Percentiles rank a stretch among this genome's conserved stretches.
Conservation (phyloP, 2,797 vertebrate species). For the Xyrichtys novacula region DNA sequence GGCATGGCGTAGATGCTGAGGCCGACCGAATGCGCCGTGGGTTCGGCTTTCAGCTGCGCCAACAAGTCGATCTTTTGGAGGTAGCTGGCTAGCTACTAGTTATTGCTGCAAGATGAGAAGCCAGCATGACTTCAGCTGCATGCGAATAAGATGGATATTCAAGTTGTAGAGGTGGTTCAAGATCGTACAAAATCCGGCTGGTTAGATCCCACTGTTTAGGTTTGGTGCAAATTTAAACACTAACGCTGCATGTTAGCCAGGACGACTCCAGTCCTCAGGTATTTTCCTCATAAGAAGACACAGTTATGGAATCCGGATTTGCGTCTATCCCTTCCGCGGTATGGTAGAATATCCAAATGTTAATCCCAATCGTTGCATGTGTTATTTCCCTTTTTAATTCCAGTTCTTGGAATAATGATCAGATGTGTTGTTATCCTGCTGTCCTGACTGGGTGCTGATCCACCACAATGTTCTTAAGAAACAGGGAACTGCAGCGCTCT, state of each 20-base stretch:
- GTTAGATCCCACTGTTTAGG: conserved; percentile 24
- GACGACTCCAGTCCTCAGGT: conserved; percentile 50
- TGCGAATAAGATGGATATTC: neutral
- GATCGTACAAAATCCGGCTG: neutral
- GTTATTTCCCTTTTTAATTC: neutral
- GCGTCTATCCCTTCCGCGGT: neutral
- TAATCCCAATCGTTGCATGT: neutral
- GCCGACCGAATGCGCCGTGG: conserved; percentile 28
- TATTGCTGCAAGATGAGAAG: conserved; percentile 14
- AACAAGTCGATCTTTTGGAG: conserved; percentile 2
- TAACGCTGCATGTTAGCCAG: conserved; percentile 55
- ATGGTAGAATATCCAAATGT: neutral
- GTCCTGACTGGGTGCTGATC: conserved; percentile 56
- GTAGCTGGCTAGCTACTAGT: conserved; percentile 44
- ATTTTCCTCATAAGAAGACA: conserved; percentile 26
- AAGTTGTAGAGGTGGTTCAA: neutral
- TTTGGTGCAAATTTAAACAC: conserved; percentile 44
- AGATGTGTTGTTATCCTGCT: conserved; percentile 63
- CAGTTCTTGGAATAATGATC: conserved; percentile 9
- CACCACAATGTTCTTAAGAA: conserved; percentile 54
- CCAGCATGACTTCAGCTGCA: conserved; percentile 8
- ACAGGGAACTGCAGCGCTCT: conserved; percentile 22
- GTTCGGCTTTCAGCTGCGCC: conserved; percentile 34
- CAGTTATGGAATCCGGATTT: neutral
- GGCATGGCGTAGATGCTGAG: conserved; percentile 66